phyloP scores from a whole-genome alignment of 2,113 vertebrate species.

The Mesitornis unicolor region DNA sequence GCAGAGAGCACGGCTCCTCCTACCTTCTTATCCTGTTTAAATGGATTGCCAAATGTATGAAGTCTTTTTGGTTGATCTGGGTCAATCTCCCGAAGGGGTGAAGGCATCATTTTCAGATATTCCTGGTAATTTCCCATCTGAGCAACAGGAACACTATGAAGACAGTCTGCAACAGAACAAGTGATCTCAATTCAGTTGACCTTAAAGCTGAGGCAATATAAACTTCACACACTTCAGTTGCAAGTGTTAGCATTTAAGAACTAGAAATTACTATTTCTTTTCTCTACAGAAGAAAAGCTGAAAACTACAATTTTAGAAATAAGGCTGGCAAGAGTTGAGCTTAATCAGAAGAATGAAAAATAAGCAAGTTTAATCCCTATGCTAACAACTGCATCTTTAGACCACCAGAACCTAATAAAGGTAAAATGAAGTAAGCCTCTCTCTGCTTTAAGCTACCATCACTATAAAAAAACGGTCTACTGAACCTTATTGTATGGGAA shows the following conservation, averaged over 20 bases:
- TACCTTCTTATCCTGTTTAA: slow-evolving; percentile 87
- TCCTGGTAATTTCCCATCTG: slow-evolving; percentile 87
- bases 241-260: background rate
- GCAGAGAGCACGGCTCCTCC: background rate
- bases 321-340: background rate
- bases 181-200: background rate
- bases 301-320: background rate
- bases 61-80: slow-evolving; percentile 83
- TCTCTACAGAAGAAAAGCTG: background rate
- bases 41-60: slow-evolving; percentile 84
- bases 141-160: slow-evolving; percentile 82
- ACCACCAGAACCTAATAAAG: background rate
- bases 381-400: background rate
- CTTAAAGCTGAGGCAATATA: background rate
- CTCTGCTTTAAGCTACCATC: background rate
- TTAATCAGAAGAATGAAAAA: background rate
- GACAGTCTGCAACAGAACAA: slow-evolving; percentile 68
- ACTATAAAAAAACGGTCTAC: background rate
- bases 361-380: background rate
- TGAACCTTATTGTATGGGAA: background rate
- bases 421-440: background rate
- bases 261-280: background rate
- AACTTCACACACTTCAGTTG: background rate
- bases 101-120: slow-evolving; percentile 81
- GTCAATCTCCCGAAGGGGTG: slow-evolving; percentile 82